These are phyloP conservation scores for Galaxias olidus DNA, from an alignment of 2,797 vertebrate species.

Conservation along the genomic window DNA sequence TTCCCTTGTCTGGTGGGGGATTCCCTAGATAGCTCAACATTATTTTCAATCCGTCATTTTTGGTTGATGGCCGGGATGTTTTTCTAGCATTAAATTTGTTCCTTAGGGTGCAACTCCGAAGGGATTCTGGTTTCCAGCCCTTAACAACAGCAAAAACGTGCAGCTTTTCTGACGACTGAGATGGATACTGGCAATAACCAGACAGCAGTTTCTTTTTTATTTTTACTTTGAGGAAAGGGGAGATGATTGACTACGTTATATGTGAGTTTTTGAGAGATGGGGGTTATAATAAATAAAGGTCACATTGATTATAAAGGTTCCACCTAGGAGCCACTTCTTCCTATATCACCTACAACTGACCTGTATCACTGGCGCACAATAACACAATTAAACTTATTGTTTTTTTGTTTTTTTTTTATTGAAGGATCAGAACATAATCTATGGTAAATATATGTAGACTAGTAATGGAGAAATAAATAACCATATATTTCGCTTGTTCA, in stretches of 20 bases:
- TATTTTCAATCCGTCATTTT: conserved; percentile 84
- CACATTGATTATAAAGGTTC: conserved; percentile 76
- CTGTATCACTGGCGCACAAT: too few species aligned
- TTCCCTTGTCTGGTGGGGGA: conserved; percentile 80
- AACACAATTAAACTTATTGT: too few species aligned
- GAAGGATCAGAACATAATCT: too few species aligned
- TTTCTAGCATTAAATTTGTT: conserved; percentile 83
- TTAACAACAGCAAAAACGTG: conserved; percentile 82
- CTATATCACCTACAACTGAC: conserved; percentile 46
- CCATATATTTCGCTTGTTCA: too few species aligned
- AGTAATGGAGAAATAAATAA: too few species aligned
- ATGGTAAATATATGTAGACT: too few species aligned
- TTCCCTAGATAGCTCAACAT: conserved; percentile 81
- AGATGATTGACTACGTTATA: conserved; percentile 80
- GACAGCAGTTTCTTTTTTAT: conserved; percentile 79
- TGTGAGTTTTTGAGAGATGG: conserved; percentile 78
- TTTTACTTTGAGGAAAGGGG: conserved; percentile 77
- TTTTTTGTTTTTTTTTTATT: too few species aligned
- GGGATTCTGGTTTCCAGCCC: conserved; percentile 80
- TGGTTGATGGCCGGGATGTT: conserved; percentile 82
- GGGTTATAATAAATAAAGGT: conserved; percentile 80
- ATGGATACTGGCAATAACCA: conserved; percentile 83
- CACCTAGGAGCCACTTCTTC: conserved; percentile 65
- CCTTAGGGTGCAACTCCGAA: conserved; percentile 79
- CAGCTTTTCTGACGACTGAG: conserved; percentile 83